Evolutionary conservation across 2,797 vertebrate species (phyloP), one percentile per base, ranked within the genome.

Genomic region (Eupleurogrammus muticus): DNA sequence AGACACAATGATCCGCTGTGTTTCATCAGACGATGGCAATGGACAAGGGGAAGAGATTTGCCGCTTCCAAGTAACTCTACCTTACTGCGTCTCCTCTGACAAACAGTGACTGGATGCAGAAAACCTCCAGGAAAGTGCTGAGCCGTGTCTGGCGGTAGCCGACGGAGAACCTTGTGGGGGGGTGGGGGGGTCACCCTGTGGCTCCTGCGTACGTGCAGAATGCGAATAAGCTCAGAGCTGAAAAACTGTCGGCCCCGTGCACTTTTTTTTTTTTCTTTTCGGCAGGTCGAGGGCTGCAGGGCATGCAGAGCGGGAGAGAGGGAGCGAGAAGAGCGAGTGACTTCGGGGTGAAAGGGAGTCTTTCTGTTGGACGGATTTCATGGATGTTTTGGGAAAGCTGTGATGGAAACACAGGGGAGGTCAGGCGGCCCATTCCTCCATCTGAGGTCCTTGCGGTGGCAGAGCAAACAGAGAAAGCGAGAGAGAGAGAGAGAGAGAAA

Each of bases 321-420:
- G 28, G 28, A 28, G 28, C 28, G 28, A 6, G 6, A 6, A 36
- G 61, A 60, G 62, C 1, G 51, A 75, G 77, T 56, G 75, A 83
- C 76, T 77, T 77, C 46, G 0, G 76, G 81, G 78, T 92, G 88
- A 90, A 92, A 89, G 89, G 87, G 81, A 90, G 79, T 80, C 92
- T 90, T 92, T 94, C 77, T 92, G 80, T 71, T 75, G 75, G 78
- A 89, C 80, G 28, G 62, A 70, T 83, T 88, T 90, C 81, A 77
- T 75, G 79, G 79, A 86, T 80, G 83, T 87, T 91, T 89, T 86
- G 85, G 81, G 82, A 86, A 80, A 80, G 73, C 68, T 40, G 52
- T 70, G 82, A 84, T 85, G 82, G 82, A 85, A 88, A 81, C 16
- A 3, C n/a, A 3, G 78, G 80, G 85, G 75, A 83, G 79, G 73